A percentile compares a stretch with the other conserved stretches of the same genome.
Conservation (phyloP, 2,888 invertebrate genomes). For the Eilema caniola region DNA sequence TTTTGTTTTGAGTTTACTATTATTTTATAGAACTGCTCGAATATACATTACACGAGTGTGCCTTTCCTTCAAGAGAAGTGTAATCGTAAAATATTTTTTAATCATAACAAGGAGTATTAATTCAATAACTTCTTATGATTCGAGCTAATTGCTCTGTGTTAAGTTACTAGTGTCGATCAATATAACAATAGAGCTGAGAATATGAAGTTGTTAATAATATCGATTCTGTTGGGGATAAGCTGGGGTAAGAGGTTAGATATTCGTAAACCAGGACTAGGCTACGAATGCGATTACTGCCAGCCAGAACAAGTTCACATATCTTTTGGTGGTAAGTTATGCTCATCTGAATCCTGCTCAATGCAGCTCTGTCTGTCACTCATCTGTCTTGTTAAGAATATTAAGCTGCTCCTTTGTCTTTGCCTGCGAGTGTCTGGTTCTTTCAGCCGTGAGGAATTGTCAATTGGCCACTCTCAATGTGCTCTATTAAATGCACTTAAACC, state of each 20-base stretch:
- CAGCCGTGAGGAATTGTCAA: too few relatives aligned
- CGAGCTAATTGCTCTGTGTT: neutral
- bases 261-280: constrained; percentile 42
- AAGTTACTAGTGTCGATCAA: neutral
- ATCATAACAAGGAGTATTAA: neutral
- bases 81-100: too few relatives aligned
- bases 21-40: neutral
- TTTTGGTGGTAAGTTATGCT: constrained; percentile 84
- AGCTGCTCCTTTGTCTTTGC: too few relatives aligned
- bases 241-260: constrained; percentile 22
- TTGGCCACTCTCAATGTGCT: too few relatives aligned
- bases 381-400: too few relatives aligned
- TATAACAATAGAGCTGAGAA: constrained; percentile 14
- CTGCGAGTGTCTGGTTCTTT: too few relatives aligned
- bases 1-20: neutral
- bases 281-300: constrained; percentile 79
- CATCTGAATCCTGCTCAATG: too few relatives aligned
- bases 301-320: constrained; percentile 90
- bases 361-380: too few relatives aligned
- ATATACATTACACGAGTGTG: too few relatives aligned
- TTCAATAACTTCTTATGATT: neutral
- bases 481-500: too few relatives aligned
- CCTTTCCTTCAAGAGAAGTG: too few relatives aligned
- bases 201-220: constrained; percentile 51
- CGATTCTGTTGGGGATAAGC: constrained; percentile 48